Base-by-base conservation (phyloP, 2,797 vertebrate species). In the Acanthis flammea region DNA sequence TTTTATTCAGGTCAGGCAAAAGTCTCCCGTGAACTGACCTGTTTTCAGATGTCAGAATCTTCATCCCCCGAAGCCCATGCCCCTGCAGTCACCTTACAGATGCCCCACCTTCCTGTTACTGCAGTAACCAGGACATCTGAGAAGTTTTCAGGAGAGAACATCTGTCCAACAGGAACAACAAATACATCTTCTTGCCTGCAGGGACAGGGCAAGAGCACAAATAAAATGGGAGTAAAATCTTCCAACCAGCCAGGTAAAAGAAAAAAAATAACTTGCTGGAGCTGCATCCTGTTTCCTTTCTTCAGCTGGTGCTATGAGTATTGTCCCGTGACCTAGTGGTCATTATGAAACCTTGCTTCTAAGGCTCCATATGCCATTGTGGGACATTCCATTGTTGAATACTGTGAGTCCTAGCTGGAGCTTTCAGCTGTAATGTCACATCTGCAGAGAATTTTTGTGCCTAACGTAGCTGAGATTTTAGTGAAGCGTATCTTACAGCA, bases 91-190 rank as follows among this genome's bases (percentile, higher is more conserved):
- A 70, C 97, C 39, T 97, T 98, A 95, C 97, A 98, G 83, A 98
- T 98, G 98, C 98, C 99, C 27, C 99, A 99, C 95, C 98, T 99
- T 88, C 99, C 99, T 0, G 99, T 98, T 91, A 98, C 98, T 3
- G 98, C 98, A 3, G 48, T 98, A 72, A 98, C 97, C 12, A 97
- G 98, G 58, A 77, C 95, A 53, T 94, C 97, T 0, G 98, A 98
- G 87, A 97, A 91, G 62, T 97, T 97, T 96, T 98, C 98, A 8
- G 98, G 97, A 47, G 98, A 98, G 45, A 97, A 98, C 12, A 50
- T 88, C 9, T 90, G 97, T 35, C 90, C 96, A 10, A 57, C 96
- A 14, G 90, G 96, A 70, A 84, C 96, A 25, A 97, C 98, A 35
- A 87, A 71, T 12, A 95, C 91, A 0, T 87, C 97, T 17, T 54